phyloP scores from a whole-genome alignment of 2,888 invertebrate genomes.

The Allolobophora icterica region DNA sequence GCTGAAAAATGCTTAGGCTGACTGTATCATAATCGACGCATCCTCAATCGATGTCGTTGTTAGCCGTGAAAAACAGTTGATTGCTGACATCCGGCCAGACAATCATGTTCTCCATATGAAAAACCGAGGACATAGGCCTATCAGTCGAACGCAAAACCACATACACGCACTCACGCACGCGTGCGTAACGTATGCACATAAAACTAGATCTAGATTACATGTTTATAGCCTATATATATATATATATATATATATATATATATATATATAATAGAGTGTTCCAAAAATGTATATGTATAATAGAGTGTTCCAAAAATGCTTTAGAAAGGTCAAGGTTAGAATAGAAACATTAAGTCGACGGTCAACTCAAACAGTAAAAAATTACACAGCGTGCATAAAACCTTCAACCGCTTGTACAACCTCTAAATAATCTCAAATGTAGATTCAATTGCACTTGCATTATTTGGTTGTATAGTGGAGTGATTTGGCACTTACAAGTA shows the following conservation, averaged over 20 bases:
- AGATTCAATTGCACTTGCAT: too few species aligned
- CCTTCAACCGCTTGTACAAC: too few species aligned
- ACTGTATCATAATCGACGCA: neutral
- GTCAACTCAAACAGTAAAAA: too few species aligned
- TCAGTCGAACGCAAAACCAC: neutral
- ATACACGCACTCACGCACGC: neutral
- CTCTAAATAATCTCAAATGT: too few species aligned
- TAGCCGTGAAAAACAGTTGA: neutral
- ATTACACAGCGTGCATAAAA: too few species aligned
- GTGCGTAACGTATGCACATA: neutral
- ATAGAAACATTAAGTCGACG: too few species aligned
- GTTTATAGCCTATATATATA: neutral
- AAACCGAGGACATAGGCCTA: neutral
- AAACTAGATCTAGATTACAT: neutral
- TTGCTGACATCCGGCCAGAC: neutral
- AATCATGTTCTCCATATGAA: neutral
- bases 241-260: neutral
- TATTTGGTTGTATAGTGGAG: too few species aligned
- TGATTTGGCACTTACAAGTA: too few species aligned
- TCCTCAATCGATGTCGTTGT: neutral
- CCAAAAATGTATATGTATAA: neutral
- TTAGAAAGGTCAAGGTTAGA: too few species aligned
- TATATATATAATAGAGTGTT: neutral
- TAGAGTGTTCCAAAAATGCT: neutral
- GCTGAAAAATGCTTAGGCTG: too few species aligned